A percentile compares a stretch with the other conserved stretches of the same genome.
These are phyloP conservation scores for Microplitis manilae DNA, from an alignment of 2,888 invertebrate species.

Conservation along the genomic window DNA sequence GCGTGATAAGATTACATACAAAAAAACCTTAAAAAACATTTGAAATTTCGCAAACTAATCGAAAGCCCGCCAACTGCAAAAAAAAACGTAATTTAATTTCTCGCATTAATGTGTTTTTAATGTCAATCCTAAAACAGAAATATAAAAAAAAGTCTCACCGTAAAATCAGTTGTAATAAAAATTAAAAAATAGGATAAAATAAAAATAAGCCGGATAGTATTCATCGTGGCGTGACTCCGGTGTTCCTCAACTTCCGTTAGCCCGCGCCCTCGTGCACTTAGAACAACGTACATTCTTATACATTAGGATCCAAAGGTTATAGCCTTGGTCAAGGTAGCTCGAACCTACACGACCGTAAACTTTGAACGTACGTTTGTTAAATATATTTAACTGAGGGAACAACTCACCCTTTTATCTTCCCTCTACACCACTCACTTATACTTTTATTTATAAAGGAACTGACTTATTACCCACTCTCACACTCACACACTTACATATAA, in stretches of 20 bases:
- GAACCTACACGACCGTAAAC: background rate
- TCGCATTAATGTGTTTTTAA: background rate
- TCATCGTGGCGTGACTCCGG: constrained; percentile 70
- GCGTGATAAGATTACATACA: no score
- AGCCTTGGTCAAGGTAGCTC: constrained; percentile 16
- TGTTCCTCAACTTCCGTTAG: constrained; percentile 50
- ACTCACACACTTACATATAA: background rate
- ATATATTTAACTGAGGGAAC: background rate
- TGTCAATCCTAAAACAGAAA: background rate
- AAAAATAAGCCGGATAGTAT: constrained; percentile 49
- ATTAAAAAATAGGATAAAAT: constrained; percentile 18
- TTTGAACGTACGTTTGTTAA: background rate
- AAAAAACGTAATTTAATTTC: background rate
- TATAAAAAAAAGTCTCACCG: background rate
- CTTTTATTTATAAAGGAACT: constrained; percentile 13
- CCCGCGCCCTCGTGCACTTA: constrained; percentile 38
- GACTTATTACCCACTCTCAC: background rate
- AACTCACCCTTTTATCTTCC: background rate
- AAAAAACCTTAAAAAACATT: no score
- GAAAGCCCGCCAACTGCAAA: no score
- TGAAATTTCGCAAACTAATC: no score
- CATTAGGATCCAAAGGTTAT: constrained; percentile 11
- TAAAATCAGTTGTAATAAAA: background rate
- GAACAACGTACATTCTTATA: background rate
- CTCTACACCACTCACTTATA: background rate